phyloP scores from a whole-genome alignment of 2,113 vertebrate genomes.

The Cololabis saira region DNA sequence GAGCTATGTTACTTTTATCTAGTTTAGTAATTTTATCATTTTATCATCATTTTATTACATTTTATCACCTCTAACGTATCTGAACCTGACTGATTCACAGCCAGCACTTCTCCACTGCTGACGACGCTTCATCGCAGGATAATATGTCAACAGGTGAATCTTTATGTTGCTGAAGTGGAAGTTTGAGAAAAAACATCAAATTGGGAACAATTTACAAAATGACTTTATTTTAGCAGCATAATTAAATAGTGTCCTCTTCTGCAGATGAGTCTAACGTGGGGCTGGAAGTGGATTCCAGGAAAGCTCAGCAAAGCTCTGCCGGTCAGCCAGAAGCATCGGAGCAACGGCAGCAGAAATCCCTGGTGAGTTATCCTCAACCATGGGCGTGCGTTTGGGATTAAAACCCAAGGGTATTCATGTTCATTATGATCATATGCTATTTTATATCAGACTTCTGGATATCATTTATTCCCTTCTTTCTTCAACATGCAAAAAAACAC shows the following conservation, averaged over 20 bases:
- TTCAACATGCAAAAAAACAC: too few relatives aligned
- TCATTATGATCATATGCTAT: too few relatives aligned
- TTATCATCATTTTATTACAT: too few relatives aligned
- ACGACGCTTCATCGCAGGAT: slow-evolving; percentile 43
- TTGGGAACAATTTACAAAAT: not conserved
- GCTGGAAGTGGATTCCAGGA: not conserved
- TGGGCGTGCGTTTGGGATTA: too few relatives aligned
- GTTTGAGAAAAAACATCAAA: not conserved
- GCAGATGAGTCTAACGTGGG: slow-evolving; percentile 34
- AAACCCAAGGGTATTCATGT: too few relatives aligned
- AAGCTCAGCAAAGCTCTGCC: slow-evolving; percentile 11
- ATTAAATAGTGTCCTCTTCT: slow-evolving; percentile 14
- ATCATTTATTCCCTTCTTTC: too few relatives aligned
- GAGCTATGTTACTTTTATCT: too few relatives aligned
- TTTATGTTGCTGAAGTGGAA: slow-evolving; percentile 1
- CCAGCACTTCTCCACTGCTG: slow-evolving; percentile 44
- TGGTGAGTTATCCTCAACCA: slow-evolving; percentile 42
- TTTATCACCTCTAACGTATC: slow-evolving; percentile 21
- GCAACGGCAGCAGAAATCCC: slow-evolving; percentile 34
- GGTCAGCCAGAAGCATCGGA: slow-evolving; percentile 20
- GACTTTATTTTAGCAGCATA: not conserved
- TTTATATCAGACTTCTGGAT: too few relatives aligned
- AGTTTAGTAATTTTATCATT: too few relatives aligned
- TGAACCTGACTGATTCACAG: slow-evolving; percentile 58
- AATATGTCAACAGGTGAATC: slow-evolving; percentile 54